These are phyloP conservation scores for Thaumatotibia leucotreta DNA, from an alignment of 1,140 invertebrate species.

Conservation along the genomic window DNA sequence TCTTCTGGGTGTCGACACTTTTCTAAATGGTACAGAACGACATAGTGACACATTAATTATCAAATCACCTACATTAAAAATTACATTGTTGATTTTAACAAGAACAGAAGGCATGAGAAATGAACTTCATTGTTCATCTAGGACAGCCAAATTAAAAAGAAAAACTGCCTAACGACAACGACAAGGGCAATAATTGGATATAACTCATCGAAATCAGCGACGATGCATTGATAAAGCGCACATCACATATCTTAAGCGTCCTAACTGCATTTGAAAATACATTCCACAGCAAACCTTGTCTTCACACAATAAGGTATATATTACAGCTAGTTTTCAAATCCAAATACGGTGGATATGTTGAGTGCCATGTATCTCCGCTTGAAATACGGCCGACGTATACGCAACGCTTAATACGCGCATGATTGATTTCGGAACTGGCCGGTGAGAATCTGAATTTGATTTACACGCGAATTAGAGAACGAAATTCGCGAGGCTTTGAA, in stretches of 20 bases:
- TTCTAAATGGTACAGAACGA: not conserved
- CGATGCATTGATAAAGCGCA: slow-evolving; percentile 73
- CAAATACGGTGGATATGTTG: not conserved
- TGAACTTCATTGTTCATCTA: slow-evolving; percentile 20
- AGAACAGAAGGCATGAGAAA: not conserved
- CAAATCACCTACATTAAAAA: not conserved
- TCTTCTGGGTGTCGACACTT: too few species aligned
- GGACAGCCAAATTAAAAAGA: slow-evolving; percentile 50
- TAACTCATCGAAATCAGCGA: slow-evolving; percentile 72
- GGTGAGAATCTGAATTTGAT: slow-evolving; percentile 12
- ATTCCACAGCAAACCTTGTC: not conserved
- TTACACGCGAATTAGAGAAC: slow-evolving; percentile 12
- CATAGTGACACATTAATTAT: not conserved
- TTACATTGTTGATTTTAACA: not conserved
- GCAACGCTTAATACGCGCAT: slow-evolving; percentile 59
- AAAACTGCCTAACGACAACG: slow-evolving; percentile 64
- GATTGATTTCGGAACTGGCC: slow-evolving; percentile 53
- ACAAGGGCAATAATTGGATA: slow-evolving; percentile 71
- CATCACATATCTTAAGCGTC: slow-evolving; percentile 62
- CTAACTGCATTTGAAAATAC: not conserved
- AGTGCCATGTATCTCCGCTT: slow-evolving; percentile 22
- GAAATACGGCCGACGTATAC: slow-evolving; percentile 66
- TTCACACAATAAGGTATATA: not conserved
- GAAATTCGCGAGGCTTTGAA: slow-evolving; percentile 7
- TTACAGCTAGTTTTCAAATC: not conserved